phyloP scores from a whole-genome alignment of 2,888 invertebrate genomes.

The Diarsia brunnea region DNA sequence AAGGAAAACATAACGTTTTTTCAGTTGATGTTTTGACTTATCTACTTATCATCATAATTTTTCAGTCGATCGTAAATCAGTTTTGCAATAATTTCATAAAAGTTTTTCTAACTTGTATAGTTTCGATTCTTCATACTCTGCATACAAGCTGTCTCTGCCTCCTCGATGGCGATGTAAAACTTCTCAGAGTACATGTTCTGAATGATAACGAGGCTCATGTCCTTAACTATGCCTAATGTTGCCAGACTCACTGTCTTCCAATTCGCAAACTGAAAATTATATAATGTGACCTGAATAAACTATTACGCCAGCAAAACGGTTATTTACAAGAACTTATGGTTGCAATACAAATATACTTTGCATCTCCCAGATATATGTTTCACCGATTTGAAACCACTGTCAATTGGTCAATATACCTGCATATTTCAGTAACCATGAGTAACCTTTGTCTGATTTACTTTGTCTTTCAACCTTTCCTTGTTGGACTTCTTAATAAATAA shows the following conservation, averaged over 20 bases:
- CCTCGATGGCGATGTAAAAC: constrained; percentile 30
- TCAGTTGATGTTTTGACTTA: background rate
- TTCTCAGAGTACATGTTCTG: constrained; percentile 27
- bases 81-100: background rate
- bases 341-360: no score
- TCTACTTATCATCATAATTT: background rate
- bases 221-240: background rate
- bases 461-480: no score
- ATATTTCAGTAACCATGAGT: no score
- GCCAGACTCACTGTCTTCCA: background rate
- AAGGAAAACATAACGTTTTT: background rate
- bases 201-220: background rate
- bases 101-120: constrained; percentile 23
- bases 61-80: background rate
- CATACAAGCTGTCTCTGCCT: constrained; percentile 32
- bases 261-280: background rate
- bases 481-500: no score
- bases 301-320: no score
- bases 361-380: no score
- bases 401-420: no score
- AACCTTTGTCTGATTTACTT: no score
- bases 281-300: no score
- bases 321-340: no score
- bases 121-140: constrained; percentile 15
- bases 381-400: no score